phyloP scores from a whole-genome alignment of 2,113 vertebrate species.

The Ranitomeya variabilis region DNA sequence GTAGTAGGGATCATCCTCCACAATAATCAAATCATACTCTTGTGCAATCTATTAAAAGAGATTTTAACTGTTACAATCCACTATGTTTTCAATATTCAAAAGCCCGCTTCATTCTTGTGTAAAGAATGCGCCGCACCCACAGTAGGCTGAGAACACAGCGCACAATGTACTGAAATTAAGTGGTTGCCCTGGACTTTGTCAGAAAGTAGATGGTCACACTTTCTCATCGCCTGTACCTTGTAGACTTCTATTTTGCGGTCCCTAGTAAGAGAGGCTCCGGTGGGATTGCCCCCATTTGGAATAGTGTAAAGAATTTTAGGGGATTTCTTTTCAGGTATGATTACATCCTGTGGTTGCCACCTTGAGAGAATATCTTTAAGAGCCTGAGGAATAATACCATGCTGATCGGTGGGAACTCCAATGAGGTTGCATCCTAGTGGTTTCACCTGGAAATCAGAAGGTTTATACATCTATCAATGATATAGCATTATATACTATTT shows the following conservation, averaged over 20 bases:
- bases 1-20: conserved; percentile 98
- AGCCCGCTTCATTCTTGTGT: not conserved
- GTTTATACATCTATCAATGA: not conserved
- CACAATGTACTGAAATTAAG: not conserved
- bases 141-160: not conserved
- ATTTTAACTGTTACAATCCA: not conserved
- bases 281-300: conserved; percentile 93
- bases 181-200: not conserved
- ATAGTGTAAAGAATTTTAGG: conserved; percentile 91
- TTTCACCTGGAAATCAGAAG: conserved; percentile 73
- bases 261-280: conserved; percentile 83
- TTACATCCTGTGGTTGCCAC: conserved; percentile 82
- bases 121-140: not conserved
- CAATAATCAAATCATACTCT: conserved; percentile 90
- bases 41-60: conserved; percentile 80
- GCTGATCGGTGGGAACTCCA: conserved; percentile 83
- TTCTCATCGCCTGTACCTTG: conserved; percentile 70
- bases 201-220: not conserved
- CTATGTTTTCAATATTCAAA: not conserved
- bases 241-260: conserved; percentile 89
- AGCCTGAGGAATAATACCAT: conserved; percentile 85
- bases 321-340: conserved; percentile 63
- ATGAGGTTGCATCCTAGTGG: conserved; percentile 89
- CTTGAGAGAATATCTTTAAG: conserved; percentile 79
- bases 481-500: not conserved